Base-by-base conservation (phyloP, 2,888 invertebrate genomes). In the Rhopalosiphum nymphaeae region DNA sequence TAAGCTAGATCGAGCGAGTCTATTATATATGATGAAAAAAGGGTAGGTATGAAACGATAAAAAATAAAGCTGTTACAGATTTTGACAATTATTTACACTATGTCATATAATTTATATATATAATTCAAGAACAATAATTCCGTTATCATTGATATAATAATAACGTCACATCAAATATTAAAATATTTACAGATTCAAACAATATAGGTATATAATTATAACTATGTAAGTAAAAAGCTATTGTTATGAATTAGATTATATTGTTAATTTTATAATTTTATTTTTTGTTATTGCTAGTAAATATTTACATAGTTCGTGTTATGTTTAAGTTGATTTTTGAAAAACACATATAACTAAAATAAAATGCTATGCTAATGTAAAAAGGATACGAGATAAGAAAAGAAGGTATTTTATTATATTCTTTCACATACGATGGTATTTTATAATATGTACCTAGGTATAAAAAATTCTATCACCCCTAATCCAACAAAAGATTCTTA, bases 171-270 rank as follows among this genome's bases (percentile, higher is more conserved):
- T 36, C 16, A 1, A 9, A 36, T 78, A 36, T 36, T 21, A 1
- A 36, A 78, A 10, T 78, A 36, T 21, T 78, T 9, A 7, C 7
- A 78, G 16, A 36, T 78, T n/a, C 36, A 78, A 21, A 36, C 21
- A 78, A 36, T 7, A 78, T 67, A 78, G 5, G 16, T 0, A 16
- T 11, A 11, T 57, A 61, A n/a, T 67, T n/a, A 67, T n/a, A n/a
- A 1, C 11, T 1, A n/a, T 5, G 4, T 67, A n/a, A n/a, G 67
- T 4, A n/a, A n/a, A 67, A 67, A n/a, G 0, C 1, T 67, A 0
- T 5, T 36, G 67, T 67, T 36, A 67, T 36, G 36, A 67, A 67
- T 67, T 67, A 5, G 36, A 16, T n/a, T n/a, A 61, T 13, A 16
- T 5, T 67, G 13, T 67, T 67, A 61, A 67, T 3, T 61, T 26